A percentile compares a stretch with the other conserved stretches of the same genome.
Conservation (phyloP, 2,797 vertebrate species). For the Tenualosa ilisha region DNA sequence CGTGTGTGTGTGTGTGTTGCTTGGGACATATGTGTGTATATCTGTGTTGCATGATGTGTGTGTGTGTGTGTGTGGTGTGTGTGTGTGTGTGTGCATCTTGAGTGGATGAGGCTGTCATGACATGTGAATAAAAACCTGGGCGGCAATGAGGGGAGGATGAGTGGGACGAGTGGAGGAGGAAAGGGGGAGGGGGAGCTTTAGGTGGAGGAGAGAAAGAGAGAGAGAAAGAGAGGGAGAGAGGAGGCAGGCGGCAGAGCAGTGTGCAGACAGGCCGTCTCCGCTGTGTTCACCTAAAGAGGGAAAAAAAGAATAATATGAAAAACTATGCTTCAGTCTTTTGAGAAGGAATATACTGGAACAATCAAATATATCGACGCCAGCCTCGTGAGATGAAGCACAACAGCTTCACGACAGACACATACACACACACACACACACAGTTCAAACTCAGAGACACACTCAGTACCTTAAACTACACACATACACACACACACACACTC, state of each 20-base stretch:
- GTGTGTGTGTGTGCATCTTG: background rate
- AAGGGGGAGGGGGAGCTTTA: background rate
- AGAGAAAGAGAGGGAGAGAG: conserved; percentile 23
- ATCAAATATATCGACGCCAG: conserved; percentile 41
- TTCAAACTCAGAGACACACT: background rate
- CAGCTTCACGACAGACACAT: background rate
- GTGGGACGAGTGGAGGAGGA: conserved; percentile 46
- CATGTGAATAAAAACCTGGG: conserved; percentile 77
- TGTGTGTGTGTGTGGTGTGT: background rate
- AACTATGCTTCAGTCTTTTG: conserved; percentile 32
- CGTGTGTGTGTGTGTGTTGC: background rate
- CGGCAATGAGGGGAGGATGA: conserved; percentile 58
- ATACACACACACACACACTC: background rate
- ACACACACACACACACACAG: background rate
- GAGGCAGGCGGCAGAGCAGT: conserved; percentile 41
- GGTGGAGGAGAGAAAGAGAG: background rate
- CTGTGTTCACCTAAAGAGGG: conserved; percentile 23
- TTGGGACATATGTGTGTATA: background rate
- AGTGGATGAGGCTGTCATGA: conserved; percentile 59
- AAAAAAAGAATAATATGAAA: conserved; percentile 14
- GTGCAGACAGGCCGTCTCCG: conserved; percentile 42
- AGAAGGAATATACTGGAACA: conserved; percentile 37
- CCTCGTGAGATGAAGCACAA: conserved; percentile 1
- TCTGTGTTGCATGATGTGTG: background rate
- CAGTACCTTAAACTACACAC: background rate